Evolutionary conservation across 2,888 invertebrate genomes (phyloP), one percentile per base, ranked within the genome.

Genomic region (Cosmorhoe ocellata): DNA sequence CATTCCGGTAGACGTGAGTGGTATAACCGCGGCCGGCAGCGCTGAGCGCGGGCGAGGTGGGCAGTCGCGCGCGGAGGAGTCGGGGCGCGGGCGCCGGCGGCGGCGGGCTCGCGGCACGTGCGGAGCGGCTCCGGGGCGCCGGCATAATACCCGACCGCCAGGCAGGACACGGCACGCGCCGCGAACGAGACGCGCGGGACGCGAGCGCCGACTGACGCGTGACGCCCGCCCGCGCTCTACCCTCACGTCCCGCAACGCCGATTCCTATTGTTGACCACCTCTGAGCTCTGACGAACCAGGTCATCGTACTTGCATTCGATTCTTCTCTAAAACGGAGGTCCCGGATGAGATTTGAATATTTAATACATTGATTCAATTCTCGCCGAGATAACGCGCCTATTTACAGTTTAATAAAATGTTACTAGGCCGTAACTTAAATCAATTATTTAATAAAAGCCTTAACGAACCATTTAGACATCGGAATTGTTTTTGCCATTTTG

Each of bases 241-340:
- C n/a, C 47, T 41, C 30, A 41, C 31, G 34, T 47, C 40, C 43
- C 52, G 36, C 39, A 52, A 43, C 74, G 74, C 77, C 78, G 77
- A 78, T 81, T 84, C 79, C 82, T 84, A 87, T 84, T 87, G 84
- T 79, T 85, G 74, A 72, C 81, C 78, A 82, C 82, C 81, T 83
- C 74, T 73, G 68, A 82, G 82, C 81, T 83, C 74, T 73, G 68
- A 74, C 79, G 68, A 85, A 82, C 68, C 85, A 84, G 85, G 85
- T 84, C 85, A 85, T 86, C 79, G 82, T 82, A 80, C 83, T 79
- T 83, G 79, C 82, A 81, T 78, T 76, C 70, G 65, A 75, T 78
- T 79, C 77, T 73, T 71, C 73, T 66, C 70, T 61, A 67, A 65
- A 77, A 73, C 67, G 63, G 69, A 69, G 78, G 76, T 72, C 61